Base-by-base conservation (phyloP, 1,140 invertebrate species). In the Brachionus asplanchnoidis region DNA sequence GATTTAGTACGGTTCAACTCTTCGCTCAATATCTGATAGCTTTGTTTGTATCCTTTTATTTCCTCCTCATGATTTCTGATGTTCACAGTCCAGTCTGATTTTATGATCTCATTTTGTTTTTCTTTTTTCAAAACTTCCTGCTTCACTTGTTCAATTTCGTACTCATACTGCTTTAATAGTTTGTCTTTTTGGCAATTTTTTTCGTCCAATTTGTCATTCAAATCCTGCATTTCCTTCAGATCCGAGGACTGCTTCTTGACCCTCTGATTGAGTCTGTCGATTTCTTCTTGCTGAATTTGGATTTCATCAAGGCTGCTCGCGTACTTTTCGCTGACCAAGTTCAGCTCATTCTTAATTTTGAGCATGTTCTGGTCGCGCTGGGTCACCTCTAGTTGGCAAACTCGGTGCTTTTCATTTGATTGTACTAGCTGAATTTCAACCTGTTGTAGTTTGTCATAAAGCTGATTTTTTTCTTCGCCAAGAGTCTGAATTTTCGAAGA, bases 1-100 rank as follows among this genome's bases (percentile, higher is more conserved):
- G 65, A 44, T 36, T 82, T 82, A 2, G 79, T 82, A 7, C 60
- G 23, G 65, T 20, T 68, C 40, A 82, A 17, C 23, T 82, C 79
- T 26, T 82, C 79, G 53, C 42, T 82, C 32, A 82, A 82, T 3
- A 82, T 82, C 53, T 82, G 79, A 65, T 82, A 82, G 60, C 65
- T 82, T 17, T 82, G 79, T 60, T 82, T 82, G 23, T 82, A 82
- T 7, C 79, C 65, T 65, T 65, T 60, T 20, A 82, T 82, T n/a
- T 82, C 79, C 6, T 82, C 79, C 17, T 82, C 79, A 66, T 82
- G 79, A 14, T 82, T 60, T 26, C 79, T 26, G 0, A 82, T 82
- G 66, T 44, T 82, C 17, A 44, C 11, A 6, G 79, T 82, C 79
- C 79, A 82, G 17, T 82, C 79, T 3, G 32, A 26, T 17, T 82